Percentiles rank a stretch among this genome's conserved stretches.
These are phyloP conservation scores for Nysson spinosus DNA, from an alignment of 2,888 invertebrate genomes.

Conservation along the genomic window DNA sequence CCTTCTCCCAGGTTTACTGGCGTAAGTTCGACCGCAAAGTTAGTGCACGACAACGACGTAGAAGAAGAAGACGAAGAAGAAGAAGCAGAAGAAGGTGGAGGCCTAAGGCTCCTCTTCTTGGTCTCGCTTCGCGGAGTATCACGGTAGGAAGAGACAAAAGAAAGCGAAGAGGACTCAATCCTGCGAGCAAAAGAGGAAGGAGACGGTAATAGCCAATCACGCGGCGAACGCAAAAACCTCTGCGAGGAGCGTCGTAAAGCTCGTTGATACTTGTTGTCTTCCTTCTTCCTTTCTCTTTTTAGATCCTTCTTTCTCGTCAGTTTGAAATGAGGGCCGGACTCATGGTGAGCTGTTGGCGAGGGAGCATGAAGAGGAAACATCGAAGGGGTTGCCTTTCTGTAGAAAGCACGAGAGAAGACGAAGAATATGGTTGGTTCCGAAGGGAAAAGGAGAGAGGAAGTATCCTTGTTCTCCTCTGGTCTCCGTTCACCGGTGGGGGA, in stretches of 20 bases:
- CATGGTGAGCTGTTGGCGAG: constrained; percentile 13
- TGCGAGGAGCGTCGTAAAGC: constrained; percentile 70
- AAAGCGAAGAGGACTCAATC: constrained; percentile 71
- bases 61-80: neutral
- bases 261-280: constrained; percentile 57
- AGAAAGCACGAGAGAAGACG: neutral
- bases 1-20: neutral
- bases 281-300: constrained; percentile 17
- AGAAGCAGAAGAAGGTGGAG: neutral
- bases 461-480: constrained; percentile 34
- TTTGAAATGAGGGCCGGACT: constrained; percentile 29
- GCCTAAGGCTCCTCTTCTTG: constrained; percentile 33
- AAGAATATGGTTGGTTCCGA: constrained; percentile 2
- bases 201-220: constrained; percentile 77
- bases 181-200: constrained; percentile 65
- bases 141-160: constrained; percentile 49
- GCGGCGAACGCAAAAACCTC: constrained; percentile 72
- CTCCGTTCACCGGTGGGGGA: constrained; percentile 59
- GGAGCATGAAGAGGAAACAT: constrained; percentile 40
- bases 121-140: constrained; percentile 34
- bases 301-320: constrained; percentile 11
- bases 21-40: constrained; percentile 6
- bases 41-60: constrained; percentile 10
- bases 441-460: constrained; percentile 9
- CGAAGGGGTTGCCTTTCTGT: neutral